Evolutionary conservation across 2,797 vertebrate species (phyloP), one percentile per base, ranked within the genome.

Genomic region (Rhadinocentrus ornatus): DNA sequence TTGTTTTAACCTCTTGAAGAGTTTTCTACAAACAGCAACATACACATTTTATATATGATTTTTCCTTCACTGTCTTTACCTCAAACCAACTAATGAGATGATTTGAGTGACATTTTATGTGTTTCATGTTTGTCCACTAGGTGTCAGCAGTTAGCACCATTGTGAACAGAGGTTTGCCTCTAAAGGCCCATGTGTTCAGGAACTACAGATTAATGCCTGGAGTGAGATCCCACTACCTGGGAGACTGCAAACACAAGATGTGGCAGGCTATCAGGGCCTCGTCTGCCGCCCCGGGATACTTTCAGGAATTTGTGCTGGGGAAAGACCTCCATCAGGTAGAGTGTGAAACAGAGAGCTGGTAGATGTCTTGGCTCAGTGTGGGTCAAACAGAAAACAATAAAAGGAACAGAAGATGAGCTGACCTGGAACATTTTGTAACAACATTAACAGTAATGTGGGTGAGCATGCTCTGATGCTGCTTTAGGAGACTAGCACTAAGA

Each of bases 231-330:
- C 97, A 97, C 90, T 95, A 95, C 90, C 88, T 92, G 27, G 94
- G 98, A 83, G 93, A 97, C 89, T 99, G 97, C 93, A 96, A 96
- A 59, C 95, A 98, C 81, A 97, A 97, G 85, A 93, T 98, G 88
- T 99, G 98, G 97, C 94, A 99, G 82, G 97, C 97, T 31, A 97
- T 99, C 75, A 89, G 97, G 87, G 97, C 98, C 66, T 99, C 97
- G 0, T 99, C 98, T 27, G 97, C 98, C 24, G 97, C 97, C 22
- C 97, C 97, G 0, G 97, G 97, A 32, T 99, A 97, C 93, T 99
- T 99, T 87, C 96, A 97, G 84, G 97, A 99, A 74, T 98, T 95
- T 77, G 91, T 95, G 1, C 76, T 99, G 77, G 97, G 96, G 75
- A 96, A 93, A 11, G 96, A 98, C 86, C 96, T 99, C 76, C 97